Evolutionary conservation across 2,113 vertebrate genomes (phyloP), one percentile per base, ranked within the genome.

Genomic region (Neodontobutis hainanensis): DNA sequence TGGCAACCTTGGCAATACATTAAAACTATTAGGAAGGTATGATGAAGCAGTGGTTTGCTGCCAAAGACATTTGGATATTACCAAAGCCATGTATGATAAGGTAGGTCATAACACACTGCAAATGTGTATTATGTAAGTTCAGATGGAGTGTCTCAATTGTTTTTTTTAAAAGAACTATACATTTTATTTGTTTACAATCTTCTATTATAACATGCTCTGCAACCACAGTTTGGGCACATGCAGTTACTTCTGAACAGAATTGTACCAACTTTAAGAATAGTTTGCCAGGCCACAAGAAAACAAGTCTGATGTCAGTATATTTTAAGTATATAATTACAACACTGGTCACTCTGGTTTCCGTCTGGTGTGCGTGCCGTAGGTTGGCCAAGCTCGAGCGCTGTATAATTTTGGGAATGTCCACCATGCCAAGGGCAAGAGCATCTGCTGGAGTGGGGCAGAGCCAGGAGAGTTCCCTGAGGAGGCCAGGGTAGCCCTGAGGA

Each of bases 331-430:
- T 91, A 87, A 91, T 91, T 90, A 87, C 75, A 86, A 60, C 71
- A 8, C 48, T 56, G 75, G 85, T 83, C 77, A 74, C 56, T 70
- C 35, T 73, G 80, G 82, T 81, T 77, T 88, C 72, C 73, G 49
- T 82, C 71, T 87, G 84, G 52, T 88, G 84, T 85, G 81, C 66
- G 38, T 78, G 79, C 60, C 74, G 77, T 87, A 99, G 97, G 95
- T 96, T 81, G 96, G 97, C 83, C 96, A 99, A 91, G 97, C 97
- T 60, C 94, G 96, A 75, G 97, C 97, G 2, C 94, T 98, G 44
- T 99, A 99, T 91, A 99, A 98, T 90, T 95, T 97, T 73, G 97
- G 97, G 82, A 99, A 98, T 35, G 95, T 98, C 0, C 97, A 96
- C 93, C 97, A 99, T 34, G 95, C 97, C 72, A 97, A 98, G 85